Conservation (phyloP, 2,888 invertebrate species). For the Rhyacophila evoluta region DNA sequence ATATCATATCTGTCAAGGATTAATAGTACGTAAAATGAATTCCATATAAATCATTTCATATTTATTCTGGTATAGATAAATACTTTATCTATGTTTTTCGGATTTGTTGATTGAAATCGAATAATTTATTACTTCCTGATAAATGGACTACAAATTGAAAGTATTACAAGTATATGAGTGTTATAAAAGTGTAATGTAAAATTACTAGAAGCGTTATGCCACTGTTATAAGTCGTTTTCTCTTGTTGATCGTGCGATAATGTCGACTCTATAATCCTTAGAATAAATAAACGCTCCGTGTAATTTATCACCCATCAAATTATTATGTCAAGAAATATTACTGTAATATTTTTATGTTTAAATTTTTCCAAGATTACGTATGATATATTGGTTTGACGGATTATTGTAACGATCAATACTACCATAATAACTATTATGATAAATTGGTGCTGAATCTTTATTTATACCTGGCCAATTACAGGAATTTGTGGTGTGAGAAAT, state of each 20-base stretch:
- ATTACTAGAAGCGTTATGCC: constrained; percentile 12
- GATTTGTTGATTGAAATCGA: neutral
- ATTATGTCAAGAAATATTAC: constrained; percentile 37
- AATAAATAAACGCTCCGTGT: constrained; percentile 38
- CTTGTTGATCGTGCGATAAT: constrained; percentile 35
- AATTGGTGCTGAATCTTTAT: no score
- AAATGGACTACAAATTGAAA: neutral
- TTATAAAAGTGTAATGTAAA: constrained; percentile 2
- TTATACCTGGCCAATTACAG: no score
- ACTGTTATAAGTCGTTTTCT: constrained; percentile 1
- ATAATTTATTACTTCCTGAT: neutral
- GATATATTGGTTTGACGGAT: constrained; percentile 40
- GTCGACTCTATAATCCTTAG: constrained; percentile 27
- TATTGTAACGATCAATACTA: no score
- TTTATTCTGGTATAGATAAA: no score
- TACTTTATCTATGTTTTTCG: no score
- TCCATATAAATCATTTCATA: no score
- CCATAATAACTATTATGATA: no score
- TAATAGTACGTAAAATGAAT: no score
- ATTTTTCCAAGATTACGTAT: constrained; percentile 42
- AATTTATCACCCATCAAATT: constrained; percentile 51
- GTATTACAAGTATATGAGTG: neutral
- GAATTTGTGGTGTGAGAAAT: no score
- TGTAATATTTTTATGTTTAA: constrained; percentile 46
- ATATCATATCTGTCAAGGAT: no score